Base-by-base conservation (phyloP, 1,140 invertebrate genomes). In the Brachystomella parvula region DNA sequence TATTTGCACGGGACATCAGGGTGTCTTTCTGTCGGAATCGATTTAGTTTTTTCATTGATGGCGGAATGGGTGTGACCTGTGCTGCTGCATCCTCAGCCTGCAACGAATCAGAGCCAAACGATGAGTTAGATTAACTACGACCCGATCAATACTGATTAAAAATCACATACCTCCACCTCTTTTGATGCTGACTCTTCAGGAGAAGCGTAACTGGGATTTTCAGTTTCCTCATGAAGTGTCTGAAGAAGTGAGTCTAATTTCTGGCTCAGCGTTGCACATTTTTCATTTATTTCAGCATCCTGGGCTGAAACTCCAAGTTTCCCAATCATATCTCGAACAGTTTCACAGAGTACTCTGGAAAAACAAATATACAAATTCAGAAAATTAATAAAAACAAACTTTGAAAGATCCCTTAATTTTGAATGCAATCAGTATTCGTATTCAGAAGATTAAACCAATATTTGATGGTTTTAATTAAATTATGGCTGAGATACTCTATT, bases 201-300 rank as follows among this genome's bases (percentile, higher is more conserved):
- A 56, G 64, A 30, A 21, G 44, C 35, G 47, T 68, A 73, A 24
- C 68, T 64, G n/a, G 49, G 70, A 61, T 66, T 63, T 29, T 70
- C 75, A 56, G 69, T 82, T 71, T 90, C 88, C 73, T 85, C 84
- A 58, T 86, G 83, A 47, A 93, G 78, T 1, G 87, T 86, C 69
- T 86, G 82, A 49, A 92, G 79, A 31, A 93, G 78, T 73, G 84
- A 81, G 71, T 88, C 85, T 49, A 92, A 80, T 76, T 93, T 92
- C 67, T 89, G 83, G 69, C 88, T 85, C 60, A 93, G 78, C 47
- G 87, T 79, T 65, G 85, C 82, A 76, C 89, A 92, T 77, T 89
- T 88, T 53, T 83, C 77, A 47, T 80, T 76, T 44, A 90, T 75
- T 71, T 84, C 81, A 67, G 85, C 81, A 71, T 87, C 84, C 19